Conservation (phyloP, 1,140 invertebrate genomes). For the Drosophila kanapiae region DNA sequence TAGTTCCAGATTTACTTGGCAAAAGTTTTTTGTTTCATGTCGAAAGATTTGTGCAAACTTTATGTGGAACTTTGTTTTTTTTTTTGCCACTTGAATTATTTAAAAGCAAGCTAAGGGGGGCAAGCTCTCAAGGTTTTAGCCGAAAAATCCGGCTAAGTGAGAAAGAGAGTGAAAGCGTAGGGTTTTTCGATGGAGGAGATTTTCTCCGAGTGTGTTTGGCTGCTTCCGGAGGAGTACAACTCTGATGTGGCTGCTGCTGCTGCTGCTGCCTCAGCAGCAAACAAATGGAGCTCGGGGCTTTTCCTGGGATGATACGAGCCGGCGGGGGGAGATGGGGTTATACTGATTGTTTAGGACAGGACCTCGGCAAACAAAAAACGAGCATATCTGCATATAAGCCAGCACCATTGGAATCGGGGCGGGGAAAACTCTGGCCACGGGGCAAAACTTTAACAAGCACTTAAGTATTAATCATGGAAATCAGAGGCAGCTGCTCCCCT, state of each 20-base stretch:
- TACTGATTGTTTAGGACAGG: constrained; percentile 65
- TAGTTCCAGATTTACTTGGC: constrained; percentile 14
- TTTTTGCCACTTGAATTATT: constrained; percentile 42
- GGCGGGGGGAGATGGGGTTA: constrained; percentile 14
- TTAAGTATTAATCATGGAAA: constrained; percentile 84
- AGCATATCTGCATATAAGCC: constrained; percentile 67
- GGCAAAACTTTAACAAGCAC: constrained; percentile 80
- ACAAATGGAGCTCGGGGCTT: constrained; percentile 33
- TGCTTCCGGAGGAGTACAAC: constrained; percentile 1
- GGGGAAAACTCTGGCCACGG: constrained; percentile 1
- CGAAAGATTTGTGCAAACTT: constrained; percentile 46
- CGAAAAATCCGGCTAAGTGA: constrained; percentile 2
- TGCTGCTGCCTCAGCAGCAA: constrained; percentile 65
- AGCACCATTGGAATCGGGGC: neutral
- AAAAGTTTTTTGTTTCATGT: constrained; percentile 44
- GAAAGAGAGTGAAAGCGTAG: neutral
- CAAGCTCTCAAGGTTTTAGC: constrained; percentile 2
- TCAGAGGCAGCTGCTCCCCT: constrained; percentile 66
- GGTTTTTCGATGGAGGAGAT: neutral
- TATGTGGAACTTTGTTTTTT: constrained; percentile 14
- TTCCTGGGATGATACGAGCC: constrained; percentile 5
- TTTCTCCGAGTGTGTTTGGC: constrained; percentile 13
- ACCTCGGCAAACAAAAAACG: constrained; percentile 32
- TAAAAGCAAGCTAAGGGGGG: constrained; percentile 13
- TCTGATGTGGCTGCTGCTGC: constrained; percentile 42